Evolutionary conservation across 2,797 vertebrate genomes (phyloP).

Genomic region (Denticeps clupeoides): DNA sequence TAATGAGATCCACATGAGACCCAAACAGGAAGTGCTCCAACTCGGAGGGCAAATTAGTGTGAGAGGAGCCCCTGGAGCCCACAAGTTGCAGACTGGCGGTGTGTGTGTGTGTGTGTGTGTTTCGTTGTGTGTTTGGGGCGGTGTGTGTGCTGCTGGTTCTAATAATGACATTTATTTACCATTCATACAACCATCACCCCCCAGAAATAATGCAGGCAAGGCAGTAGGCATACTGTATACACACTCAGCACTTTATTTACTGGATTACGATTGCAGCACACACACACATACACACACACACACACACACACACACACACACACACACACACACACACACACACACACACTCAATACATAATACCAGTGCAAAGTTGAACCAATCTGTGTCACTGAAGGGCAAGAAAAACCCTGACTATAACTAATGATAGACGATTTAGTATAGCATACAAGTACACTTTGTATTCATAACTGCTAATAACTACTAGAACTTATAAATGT

Average conservation of each 20-base stretch:
- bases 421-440: no score
- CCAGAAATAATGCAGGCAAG: no score
- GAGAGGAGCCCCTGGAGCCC: constrained; percentile 1
- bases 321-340: constrained; percentile 8
- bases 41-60: constrained; percentile 23
- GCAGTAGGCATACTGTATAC: no score
- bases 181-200: no score
- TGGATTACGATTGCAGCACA: no score
- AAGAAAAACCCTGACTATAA: no score
- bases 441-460: no score
- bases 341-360: constrained; percentile 9
- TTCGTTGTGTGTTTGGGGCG: constrained; percentile 13
- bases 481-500: no score
- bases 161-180: constrained; percentile 61
- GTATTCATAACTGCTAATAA: no score
- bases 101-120: constrained; percentile 25
- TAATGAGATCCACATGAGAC: constrained; percentile 88
- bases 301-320: constrained; percentile 6
- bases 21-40: constrained; percentile 74
- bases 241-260: no score
- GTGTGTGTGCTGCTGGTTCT: constrained; percentile 24
- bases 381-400: no score
- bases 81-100: background rate
- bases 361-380: no score
- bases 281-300: constrained; percentile 8